phyloP scores from a whole-genome alignment of 1,140 invertebrate genomes.

The Pentalonia nigronervosa region DNA sequence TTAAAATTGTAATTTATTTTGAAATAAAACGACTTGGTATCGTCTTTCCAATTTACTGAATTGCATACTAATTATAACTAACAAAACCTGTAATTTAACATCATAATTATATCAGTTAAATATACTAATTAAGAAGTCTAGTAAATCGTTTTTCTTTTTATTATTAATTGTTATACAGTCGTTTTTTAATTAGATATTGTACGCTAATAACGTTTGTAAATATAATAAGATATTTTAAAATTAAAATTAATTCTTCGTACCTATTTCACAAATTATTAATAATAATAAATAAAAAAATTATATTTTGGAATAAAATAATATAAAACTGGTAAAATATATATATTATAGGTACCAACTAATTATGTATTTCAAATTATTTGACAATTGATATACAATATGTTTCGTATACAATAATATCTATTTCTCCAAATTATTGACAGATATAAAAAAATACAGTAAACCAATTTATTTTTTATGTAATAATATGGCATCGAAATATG shows the following conservation, averaged over 20 bases:
- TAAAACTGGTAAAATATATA: not conserved
- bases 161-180: not conserved
- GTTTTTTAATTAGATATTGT: not conserved
- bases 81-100: not conserved
- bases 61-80: not conserved
- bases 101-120: not conserved
- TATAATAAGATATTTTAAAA: not conserved
- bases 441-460: not conserved
- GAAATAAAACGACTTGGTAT: not conserved
- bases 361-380: not conserved
- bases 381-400: not conserved
- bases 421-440: not conserved
- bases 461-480: conserved; percentile 12
- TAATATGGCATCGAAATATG: conserved; percentile 21
- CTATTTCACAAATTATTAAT: not conserved
- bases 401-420: not conserved
- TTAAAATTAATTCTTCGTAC: not conserved
- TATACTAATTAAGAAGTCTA: not conserved
- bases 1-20: not conserved
- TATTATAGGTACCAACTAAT: not conserved
- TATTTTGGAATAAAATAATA: not conserved
- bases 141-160: not conserved
- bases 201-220: not conserved
- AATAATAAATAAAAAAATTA: not conserved
- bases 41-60: not conserved